Percentiles rank a stretch among this genome's conserved stretches.
Evolutionary conservation across 1,140 invertebrate species (phyloP).

Genomic region (Ceratitis capitata): DNA sequence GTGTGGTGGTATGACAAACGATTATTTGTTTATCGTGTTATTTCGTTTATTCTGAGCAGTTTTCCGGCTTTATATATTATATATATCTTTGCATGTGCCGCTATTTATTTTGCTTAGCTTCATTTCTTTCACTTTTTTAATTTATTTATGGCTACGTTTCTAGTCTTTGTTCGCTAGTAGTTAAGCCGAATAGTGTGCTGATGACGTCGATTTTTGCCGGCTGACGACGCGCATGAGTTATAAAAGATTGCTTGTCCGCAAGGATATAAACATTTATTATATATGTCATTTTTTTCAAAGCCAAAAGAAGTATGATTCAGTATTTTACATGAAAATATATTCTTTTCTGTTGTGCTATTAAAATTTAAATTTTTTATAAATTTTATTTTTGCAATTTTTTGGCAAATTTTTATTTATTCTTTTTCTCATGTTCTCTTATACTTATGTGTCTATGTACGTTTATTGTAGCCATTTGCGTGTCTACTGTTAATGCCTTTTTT

Average conservation of each 20-base stretch:
- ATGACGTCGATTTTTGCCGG: constrained; percentile 1
- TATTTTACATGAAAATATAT: too few species aligned
- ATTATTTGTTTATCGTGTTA: not conserved
- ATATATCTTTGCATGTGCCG: not conserved
- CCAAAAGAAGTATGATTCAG: not conserved
- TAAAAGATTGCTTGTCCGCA: not conserved
- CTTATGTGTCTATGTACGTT: not conserved
- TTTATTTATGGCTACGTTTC: not conserved
- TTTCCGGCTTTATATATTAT: not conserved
- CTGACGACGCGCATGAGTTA: not conserved
- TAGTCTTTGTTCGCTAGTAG: not conserved
- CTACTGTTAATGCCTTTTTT: not conserved
- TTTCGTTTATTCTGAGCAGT: not conserved
- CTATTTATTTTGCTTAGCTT: not conserved
- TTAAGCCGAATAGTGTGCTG: not conserved
- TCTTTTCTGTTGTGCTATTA: not conserved
- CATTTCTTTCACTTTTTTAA: too few species aligned
- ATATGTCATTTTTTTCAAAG: too few species aligned
- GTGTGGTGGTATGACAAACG: not conserved
- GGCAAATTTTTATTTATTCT: too few species aligned
- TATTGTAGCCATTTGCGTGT: not conserved
- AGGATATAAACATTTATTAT: too few species aligned
- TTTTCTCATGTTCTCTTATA: not conserved
- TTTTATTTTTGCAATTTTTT: too few species aligned
- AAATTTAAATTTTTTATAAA: not conserved